Base-by-base conservation (phyloP, 2,888 invertebrate genomes). In the Teleogryllus oceanicus region DNA sequence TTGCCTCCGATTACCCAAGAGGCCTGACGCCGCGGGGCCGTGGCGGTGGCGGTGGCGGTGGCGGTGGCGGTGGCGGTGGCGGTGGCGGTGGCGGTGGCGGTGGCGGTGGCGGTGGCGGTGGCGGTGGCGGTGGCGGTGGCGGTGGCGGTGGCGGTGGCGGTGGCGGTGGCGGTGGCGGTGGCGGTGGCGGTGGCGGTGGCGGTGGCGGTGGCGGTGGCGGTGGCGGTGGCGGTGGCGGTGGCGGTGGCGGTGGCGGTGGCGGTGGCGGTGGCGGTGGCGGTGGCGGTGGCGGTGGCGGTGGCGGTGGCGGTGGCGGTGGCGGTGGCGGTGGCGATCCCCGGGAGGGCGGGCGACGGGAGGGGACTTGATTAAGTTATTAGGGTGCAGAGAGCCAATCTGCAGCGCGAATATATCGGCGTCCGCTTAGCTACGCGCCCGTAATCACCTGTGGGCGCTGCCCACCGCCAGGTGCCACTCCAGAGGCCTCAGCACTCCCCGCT, bases 371-470 rank as follows among this genome's bases (percentile, higher is more conserved):
- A 62, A 62, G 62, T 62, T 62, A 62, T 62, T 62, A 62, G 62
- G 62, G 62, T n/a, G 62, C 62, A 37, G 62, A 62, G 16, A 62
- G 62, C 62, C 62, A 62, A 62, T 62, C 62, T 62, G 62, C 62
- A n/a, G 62, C 62, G n/a, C 37, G 62, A 18, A n/a, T 62, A 62
- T 62, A 62, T 62, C 62, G 62, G 62, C 16, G 11, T 37, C 37
- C 37, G 37, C 37, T 37, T 37, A 37, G 37, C 37, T 37, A 37
- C 37, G 37, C 37, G 37, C 37, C 37, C 37, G 37, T 37, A 37
- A 37, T 37, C 37, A 37, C 37, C 13, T 13, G 62, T n/a, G 62
- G 62, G 62, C 62, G 62, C 62, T 62, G 13, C 4, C n/a, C 16
- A 13, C 62, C 62, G 62, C 62, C 16, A n/a, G 62, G 62, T n/a